Conservation (phyloP, 2,113 vertebrate species). For the Chrysemys picta region DNA sequence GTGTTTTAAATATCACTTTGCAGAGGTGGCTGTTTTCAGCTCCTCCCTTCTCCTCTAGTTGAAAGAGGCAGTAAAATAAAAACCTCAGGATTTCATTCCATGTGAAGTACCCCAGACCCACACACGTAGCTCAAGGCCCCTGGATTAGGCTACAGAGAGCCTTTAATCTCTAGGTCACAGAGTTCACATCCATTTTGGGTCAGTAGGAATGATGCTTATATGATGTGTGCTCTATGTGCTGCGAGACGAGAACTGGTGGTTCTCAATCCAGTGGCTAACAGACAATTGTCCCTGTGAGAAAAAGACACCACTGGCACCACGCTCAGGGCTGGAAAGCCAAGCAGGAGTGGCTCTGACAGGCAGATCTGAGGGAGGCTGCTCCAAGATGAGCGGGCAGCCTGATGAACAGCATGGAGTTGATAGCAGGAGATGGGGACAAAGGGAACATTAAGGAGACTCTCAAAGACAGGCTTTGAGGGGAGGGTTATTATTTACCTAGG, state of each 20-base stretch:
- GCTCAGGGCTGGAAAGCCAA: background rate
- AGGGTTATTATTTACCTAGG: background rate
- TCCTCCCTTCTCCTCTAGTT: background rate
- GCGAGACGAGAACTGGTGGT: rapidly evolving
- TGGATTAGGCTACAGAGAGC: background rate
- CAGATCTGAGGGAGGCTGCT: background rate
- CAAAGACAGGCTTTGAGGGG: background rate
- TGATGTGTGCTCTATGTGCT: rapidly evolving
- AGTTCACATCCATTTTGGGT: rapidly evolving
- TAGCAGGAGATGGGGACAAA: background rate
- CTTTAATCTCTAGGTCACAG: background rate
- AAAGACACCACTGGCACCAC: background rate
- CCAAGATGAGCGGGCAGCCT: background rate
- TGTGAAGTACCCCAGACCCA: background rate
- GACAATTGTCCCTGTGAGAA: rapidly evolving
- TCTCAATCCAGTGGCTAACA: background rate
- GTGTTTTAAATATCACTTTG: background rate
- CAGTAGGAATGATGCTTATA: background rate
- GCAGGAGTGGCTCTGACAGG: background rate
- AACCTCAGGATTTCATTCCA: background rate
- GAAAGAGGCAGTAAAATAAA: background rate
- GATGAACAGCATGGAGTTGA: background rate
- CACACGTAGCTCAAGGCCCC: background rate
- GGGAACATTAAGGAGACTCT: background rate
- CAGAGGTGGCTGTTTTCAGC: background rate